Percentiles rank a stretch among this genome's conserved stretches.
Conservation (phyloP, 2,888 invertebrate species). For the Saturnia pavonia region DNA sequence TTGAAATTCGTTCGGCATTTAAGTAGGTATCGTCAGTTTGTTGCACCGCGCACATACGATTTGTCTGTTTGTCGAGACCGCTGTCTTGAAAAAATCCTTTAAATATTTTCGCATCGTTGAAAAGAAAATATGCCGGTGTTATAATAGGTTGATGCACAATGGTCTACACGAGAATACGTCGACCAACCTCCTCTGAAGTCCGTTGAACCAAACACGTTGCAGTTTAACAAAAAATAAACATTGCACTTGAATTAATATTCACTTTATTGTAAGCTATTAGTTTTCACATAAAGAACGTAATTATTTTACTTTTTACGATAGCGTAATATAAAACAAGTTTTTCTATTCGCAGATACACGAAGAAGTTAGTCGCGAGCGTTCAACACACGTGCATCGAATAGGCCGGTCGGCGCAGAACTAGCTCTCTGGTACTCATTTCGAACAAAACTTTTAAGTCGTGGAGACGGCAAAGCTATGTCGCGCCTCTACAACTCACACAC, state of each 20-base stretch:
- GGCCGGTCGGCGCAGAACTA: slow-evolving; percentile 79
- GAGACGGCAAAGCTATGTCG: slow-evolving; percentile 82
- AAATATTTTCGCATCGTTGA: slow-evolving; percentile 23
- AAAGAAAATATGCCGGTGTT: slow-evolving; percentile 57
- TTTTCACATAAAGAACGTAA: slow-evolving; percentile 36
- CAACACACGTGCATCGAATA: slow-evolving; percentile 61
- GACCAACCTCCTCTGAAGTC: slow-evolving; percentile 79
- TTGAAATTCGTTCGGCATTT: not conserved
- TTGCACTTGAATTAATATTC: slow-evolving; percentile 45
- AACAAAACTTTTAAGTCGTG: slow-evolving; percentile 81
- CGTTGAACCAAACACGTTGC: slow-evolving; percentile 81
- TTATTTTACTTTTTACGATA: slow-evolving; percentile 1
- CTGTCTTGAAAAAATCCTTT: not conserved
- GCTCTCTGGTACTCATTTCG: slow-evolving; percentile 69
- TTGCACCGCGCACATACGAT: not conserved
- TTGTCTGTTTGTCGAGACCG: not conserved
- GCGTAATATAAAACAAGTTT: slow-evolving; percentile 58
- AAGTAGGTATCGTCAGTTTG: not conserved
- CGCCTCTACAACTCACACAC: slow-evolving; percentile 80
- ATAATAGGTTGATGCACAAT: slow-evolving; percentile 62
- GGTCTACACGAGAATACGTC: slow-evolving; percentile 69
- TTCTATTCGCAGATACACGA: slow-evolving; percentile 65
- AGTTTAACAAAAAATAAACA: slow-evolving; percentile 76
- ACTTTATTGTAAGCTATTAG: slow-evolving; percentile 54
- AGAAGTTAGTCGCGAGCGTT: slow-evolving; percentile 62